Percentiles rank a stretch among this genome's conserved stretches.
phyloP scores from a whole-genome alignment of 2,113 vertebrate genomes.

The Felis catus region F.catus_Fca126_mat1.0 CM031424.1:64685501-64686000 shows the following conservation, averaged over 20 bases:
- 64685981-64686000: not conserved
- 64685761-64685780: not conserved
- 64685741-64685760: not conserved
- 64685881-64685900: not conserved
- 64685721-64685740: not conserved
- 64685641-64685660: not conserved
- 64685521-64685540: not conserved
- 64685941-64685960: not conserved
- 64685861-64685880: not conserved
- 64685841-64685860: not conserved
- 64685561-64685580: not conserved
- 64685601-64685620: not conserved
- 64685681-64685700: not conserved
- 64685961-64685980: not conserved
- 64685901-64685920: not conserved
- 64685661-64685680: not conserved
- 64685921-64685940: not conserved
- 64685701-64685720: not conserved
- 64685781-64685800: not conserved
- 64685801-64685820: not conserved
- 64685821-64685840: not conserved
- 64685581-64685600: not conserved
- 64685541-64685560: not conserved
- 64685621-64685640: not conserved
- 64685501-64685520: not conserved